These are phyloP conservation scores for Aurelia aurita DNA, from an alignment of 30 jellyfish, hydroid and myxozoan genomes.

Conservation along the genomic window DNA sequence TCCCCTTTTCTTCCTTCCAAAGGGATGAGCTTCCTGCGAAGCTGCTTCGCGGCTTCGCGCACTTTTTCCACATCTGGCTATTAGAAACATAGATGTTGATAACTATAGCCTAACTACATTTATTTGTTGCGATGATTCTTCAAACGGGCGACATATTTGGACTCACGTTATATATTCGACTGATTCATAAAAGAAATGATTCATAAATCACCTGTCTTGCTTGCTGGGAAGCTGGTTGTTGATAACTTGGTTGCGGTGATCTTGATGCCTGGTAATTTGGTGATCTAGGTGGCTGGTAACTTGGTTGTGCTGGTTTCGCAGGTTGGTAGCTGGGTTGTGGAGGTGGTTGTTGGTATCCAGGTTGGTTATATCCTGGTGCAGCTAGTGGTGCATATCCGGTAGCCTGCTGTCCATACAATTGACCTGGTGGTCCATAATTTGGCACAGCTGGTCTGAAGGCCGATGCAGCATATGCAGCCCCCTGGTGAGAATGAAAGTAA, in stretches of 20 bases:
- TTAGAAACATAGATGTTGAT: too few relatives aligned
- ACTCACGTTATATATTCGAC: too few relatives aligned
- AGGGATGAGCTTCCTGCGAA: too few relatives aligned
- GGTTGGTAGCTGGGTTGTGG: conserved; percentile 22
- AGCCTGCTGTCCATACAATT: neutral
- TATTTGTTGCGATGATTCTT: too few relatives aligned
- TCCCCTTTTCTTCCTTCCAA: too few relatives aligned
- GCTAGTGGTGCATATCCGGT: conserved; percentile 49
- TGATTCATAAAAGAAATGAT: too few relatives aligned
- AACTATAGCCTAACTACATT: too few relatives aligned
- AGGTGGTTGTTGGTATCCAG: conserved; percentile 58
- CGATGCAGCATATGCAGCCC: conserved; percentile 72
- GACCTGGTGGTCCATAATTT: conserved; percentile 54
- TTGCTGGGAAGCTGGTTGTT: conserved; percentile 24
- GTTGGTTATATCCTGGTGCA: conserved; percentile 11
- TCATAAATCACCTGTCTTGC: conserved; percentile 5
- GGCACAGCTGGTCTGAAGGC: conserved; percentile 63
- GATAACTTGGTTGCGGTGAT: conserved; percentile 20
- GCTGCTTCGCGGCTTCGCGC: too few relatives aligned
- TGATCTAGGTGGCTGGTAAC: conserved; percentile 8
- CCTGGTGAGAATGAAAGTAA: conserved; percentile 12
- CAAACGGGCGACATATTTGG: too few relatives aligned
- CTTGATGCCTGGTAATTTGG: conserved; percentile 24
- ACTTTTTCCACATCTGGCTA: too few relatives aligned
- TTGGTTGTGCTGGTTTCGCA: conserved; percentile 32